Evolutionary conservation across 2,888 invertebrate genomes (phyloP), one percentile per base, ranked within the genome.

Genomic region (Elysia crispata): DNA sequence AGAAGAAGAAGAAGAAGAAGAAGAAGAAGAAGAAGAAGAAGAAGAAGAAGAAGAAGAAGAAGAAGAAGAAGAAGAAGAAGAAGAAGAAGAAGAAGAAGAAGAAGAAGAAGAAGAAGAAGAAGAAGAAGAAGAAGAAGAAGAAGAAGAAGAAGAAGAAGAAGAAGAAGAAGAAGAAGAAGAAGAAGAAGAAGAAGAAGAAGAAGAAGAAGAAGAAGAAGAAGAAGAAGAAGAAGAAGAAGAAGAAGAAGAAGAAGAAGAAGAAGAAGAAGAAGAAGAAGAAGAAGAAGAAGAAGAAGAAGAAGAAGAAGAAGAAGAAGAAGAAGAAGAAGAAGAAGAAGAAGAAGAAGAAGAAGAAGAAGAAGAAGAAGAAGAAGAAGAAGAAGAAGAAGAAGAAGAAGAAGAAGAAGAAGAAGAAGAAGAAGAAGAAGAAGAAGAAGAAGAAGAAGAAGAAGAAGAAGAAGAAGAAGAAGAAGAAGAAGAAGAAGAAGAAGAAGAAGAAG

Each of bases 391-490:
- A 62, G 25, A 25, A 62, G n/a, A 23, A 31, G 64, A 23, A 76
- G 28, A n/a, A 60, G 30, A 23, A 31, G 41, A 62, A 31, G 30
- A 28, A 62, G 31, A 33, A 62, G 64, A 3, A 60, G 25, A 31
- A 28, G 25, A 31, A 50, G 25, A 28, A 57, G 28, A 69, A 69
- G 69, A 69, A 69, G 69, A 69, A 69, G 69, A 69, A 69, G 69
- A 69, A 69, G 69, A 69, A 69, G 69, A 69, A 69, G 69, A 69
- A 69, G 69, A 69, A 69, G 69, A 69, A 69, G 69, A 69, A 69
- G 69, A 69, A 25, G 28, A 54, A 25, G 28, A 74, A 25, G 28
- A 74, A 31, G 28, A 50, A 20, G 20, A 57, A 23, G 31, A 6
- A 5, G 28, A 54, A 31, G 74, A 57, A 31, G 28, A 54, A 31